A percentile compares a stretch with the other conserved stretches of the same genome.
Conservation (phyloP, 1,140 invertebrate genomes). For the Octopus sinensis region DNA sequence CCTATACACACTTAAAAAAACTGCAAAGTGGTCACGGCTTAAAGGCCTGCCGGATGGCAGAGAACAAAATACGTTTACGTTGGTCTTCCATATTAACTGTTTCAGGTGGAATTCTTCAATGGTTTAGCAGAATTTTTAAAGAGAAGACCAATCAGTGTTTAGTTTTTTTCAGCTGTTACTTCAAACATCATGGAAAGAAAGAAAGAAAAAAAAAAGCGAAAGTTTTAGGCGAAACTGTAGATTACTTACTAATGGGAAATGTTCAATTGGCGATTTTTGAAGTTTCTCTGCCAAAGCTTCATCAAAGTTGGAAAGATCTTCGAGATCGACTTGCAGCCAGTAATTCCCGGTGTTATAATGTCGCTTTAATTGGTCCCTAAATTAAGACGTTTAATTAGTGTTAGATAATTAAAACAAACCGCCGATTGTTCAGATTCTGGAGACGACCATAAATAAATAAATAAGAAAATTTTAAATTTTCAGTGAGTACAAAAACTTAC, state of each 20-base stretch:
- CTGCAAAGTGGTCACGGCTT: too few species aligned
- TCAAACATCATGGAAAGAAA: background rate
- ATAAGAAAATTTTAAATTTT: too few species aligned
- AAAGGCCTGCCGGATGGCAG: too few species aligned
- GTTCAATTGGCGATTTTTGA: slow-evolving; percentile 87
- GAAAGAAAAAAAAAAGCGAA: background rate
- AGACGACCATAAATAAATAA: too few species aligned
- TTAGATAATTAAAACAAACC: too few species aligned
- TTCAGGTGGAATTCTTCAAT: too few species aligned
- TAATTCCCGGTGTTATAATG: slow-evolving; percentile 91
- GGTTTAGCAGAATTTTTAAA: too few species aligned
- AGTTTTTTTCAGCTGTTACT: background rate
- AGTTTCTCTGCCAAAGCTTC: slow-evolving; percentile 90
- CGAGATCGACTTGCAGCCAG: slow-evolving; percentile 88
- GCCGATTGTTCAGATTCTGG: too few species aligned
- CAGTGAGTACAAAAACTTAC: too few species aligned
- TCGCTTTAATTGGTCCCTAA: slow-evolving; percentile 85
- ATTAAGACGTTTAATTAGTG: slow-evolving; percentile 34
- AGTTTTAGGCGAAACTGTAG: background rate
- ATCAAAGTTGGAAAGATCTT: slow-evolving; percentile 93
- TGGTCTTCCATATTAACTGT: too few species aligned
- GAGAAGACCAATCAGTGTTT: background rate
- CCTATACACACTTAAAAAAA: too few species aligned
- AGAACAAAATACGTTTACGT: too few species aligned
- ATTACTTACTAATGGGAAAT: slow-evolving; percentile 75